Evolutionary conservation across 1,140 invertebrate species (phyloP).

Genomic region (Melitaea cinxia): DNA sequence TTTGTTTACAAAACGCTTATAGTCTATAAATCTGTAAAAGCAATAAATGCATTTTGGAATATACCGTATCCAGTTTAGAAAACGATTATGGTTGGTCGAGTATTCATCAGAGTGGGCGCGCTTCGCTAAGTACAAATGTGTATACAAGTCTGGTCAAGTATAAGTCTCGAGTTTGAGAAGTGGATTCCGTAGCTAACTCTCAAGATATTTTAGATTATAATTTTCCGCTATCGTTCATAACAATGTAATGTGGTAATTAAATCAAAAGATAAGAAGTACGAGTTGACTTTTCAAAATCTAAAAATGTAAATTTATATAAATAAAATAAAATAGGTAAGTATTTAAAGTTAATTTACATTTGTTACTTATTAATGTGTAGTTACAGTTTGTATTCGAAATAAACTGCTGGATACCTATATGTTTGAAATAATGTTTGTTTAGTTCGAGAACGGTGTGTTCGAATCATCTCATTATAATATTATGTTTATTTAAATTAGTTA

Average conservation of each 20-base stretch:
- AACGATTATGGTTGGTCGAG: slow-evolving; percentile 9
- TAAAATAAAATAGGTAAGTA: no score
- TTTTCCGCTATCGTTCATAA: neutral
- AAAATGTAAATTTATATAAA: no score
- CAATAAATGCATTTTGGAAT: neutral
- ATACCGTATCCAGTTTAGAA: slow-evolving; percentile 10
- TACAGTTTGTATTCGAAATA: neutral
- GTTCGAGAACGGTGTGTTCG: neutral
- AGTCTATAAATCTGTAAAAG: neutral
- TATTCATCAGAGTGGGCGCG: slow-evolving; percentile 46
- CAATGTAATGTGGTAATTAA: neutral
- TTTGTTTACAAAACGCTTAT: neutral
- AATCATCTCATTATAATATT: neutral
- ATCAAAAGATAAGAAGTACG: neutral
- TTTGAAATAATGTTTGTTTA: no score
- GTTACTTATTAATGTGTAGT: neutral
- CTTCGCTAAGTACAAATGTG: slow-evolving; percentile 55
- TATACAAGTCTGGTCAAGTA: slow-evolving; percentile 32
- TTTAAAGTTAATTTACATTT: no score
- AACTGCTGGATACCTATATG: neutral
- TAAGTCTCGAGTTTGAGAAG: slow-evolving; percentile 15
- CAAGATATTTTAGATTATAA: slow-evolving; percentile 8
- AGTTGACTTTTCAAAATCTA: no score
- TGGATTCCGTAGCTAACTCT: slow-evolving; percentile 36
- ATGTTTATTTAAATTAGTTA: slow-evolving; percentile 3